Conservation (phyloP, 2,113 vertebrate genomes). For the Rhodinocichla rosea region DNA sequence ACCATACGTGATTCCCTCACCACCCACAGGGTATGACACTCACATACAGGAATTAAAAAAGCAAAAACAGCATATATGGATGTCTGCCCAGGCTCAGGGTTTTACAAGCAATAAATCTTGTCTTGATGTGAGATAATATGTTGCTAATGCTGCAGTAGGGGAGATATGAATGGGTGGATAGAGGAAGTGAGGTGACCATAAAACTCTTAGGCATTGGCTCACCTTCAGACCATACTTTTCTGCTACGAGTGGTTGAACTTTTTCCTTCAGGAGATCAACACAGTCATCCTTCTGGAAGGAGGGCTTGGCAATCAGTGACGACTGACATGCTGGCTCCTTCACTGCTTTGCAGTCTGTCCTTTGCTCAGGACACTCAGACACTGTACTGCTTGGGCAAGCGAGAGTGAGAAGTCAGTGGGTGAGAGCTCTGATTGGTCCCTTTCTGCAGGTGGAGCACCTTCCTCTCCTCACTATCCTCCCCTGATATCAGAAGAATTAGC, state of each 20-base stretch:
- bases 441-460: not conserved
- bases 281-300: not conserved
- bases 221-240: not conserved
- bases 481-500: not conserved
- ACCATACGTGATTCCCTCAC: accelerated
- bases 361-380: not conserved
- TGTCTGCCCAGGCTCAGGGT: not conserved
- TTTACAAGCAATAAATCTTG: not conserved
- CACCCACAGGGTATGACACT: not conserved
- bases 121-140: not conserved
- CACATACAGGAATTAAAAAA: not conserved
- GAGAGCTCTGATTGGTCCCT: not conserved
- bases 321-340: not conserved
- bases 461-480: not conserved
- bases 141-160: not conserved
- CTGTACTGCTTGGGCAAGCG: not conserved
- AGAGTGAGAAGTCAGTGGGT: not conserved
- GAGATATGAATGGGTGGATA: not conserved
- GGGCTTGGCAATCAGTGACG: not conserved
- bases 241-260: not conserved
- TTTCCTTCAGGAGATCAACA: not conserved
- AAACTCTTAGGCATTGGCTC: not conserved
- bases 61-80: not conserved
- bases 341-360: not conserved
- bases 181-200: not conserved